Evolutionary conservation across 2,113 vertebrate species (phyloP).

Genomic region (Nothobranchius furzeri): DNA sequence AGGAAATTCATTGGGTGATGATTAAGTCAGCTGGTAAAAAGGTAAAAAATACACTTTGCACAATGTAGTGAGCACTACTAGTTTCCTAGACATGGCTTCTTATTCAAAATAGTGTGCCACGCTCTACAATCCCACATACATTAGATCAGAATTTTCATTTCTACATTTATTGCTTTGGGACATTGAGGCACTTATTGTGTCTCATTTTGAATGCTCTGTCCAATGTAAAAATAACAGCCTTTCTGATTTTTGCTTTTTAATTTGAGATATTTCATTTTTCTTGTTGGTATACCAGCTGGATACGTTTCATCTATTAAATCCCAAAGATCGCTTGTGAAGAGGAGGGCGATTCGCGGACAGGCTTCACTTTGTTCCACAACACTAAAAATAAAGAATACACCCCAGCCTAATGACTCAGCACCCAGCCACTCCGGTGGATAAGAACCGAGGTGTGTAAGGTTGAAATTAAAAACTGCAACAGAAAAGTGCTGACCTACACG

Average conservation of each 20-base stretch:
- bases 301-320: slow-evolving; percentile 53
- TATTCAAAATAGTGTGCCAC: slow-evolving; percentile 34
- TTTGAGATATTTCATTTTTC: slow-evolving; percentile 44
- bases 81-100: slow-evolving; percentile 25
- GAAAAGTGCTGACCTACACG: slow-evolving; percentile 3
- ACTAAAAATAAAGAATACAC: slow-evolving; percentile 34
- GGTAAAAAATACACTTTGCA: slow-evolving; percentile 16
- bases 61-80: background rate
- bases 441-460: slow-evolving; percentile 18
- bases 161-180: slow-evolving; percentile 55
- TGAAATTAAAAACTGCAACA: slow-evolving; percentile 19
- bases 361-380: slow-evolving; percentile 56
- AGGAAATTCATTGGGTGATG: background rate
- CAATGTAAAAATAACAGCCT: background rate
- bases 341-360: slow-evolving; percentile 46
- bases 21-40: slow-evolving; percentile 2
- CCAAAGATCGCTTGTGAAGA: slow-evolving; percentile 47
- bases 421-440: slow-evolving; percentile 30
- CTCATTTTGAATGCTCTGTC: slow-evolving; percentile 39
- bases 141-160: slow-evolving; percentile 39
- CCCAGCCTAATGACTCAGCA: slow-evolving; percentile 32
- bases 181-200: slow-evolving; percentile 47
- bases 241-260: slow-evolving; percentile 28
- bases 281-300: slow-evolving; percentile 32
- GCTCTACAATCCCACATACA: slow-evolving; percentile 26